Conservation (phyloP, 2,797 vertebrate genomes). For the Varecia variegata region DNA sequence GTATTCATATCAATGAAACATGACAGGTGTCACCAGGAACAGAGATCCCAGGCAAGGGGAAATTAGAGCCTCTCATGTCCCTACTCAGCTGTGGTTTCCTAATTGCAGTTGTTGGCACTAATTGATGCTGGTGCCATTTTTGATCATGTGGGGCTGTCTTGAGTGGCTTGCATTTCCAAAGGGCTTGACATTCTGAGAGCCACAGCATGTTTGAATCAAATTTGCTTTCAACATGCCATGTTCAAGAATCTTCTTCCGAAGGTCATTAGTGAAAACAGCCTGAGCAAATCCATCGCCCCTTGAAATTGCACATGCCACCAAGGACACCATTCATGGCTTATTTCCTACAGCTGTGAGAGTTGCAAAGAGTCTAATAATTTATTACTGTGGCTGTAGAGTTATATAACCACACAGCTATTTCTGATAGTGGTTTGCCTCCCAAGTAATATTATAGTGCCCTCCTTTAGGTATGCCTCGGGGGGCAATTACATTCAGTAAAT, state of each 20-base stretch:
- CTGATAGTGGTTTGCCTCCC: neutral
- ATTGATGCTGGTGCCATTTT: conserved; percentile 72
- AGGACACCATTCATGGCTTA: neutral
- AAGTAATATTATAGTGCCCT: neutral
- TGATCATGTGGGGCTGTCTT: conserved; percentile 59
- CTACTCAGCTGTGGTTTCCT: conserved; percentile 64
- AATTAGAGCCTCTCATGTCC: conserved; percentile 67
- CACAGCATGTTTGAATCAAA: conserved; percentile 65
- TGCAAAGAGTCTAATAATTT: neutral
- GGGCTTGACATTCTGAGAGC: conserved; percentile 70
- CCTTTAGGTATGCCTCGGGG: neutral
- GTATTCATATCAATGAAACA: conserved; percentile 73
- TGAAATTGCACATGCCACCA: neutral
- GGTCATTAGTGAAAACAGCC: conserved; percentile 55
- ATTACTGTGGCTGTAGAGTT: neutral
- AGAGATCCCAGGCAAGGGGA: conserved; percentile 62
- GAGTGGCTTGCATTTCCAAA: conserved; percentile 63
- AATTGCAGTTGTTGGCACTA: conserved; percentile 72
- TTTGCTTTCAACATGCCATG: conserved; percentile 70
- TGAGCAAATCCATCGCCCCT: neutral
- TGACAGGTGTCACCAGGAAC: conserved; percentile 76
- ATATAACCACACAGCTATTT: neutral
- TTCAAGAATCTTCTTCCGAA: conserved; percentile 57
- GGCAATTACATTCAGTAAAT: neutral
- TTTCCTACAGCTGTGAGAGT: neutral